Percentiles rank a stretch among this genome's conserved stretches.
Evolutionary conservation across 2,888 invertebrate genomes (phyloP).

Genomic region (Atrina japonica): DNA sequence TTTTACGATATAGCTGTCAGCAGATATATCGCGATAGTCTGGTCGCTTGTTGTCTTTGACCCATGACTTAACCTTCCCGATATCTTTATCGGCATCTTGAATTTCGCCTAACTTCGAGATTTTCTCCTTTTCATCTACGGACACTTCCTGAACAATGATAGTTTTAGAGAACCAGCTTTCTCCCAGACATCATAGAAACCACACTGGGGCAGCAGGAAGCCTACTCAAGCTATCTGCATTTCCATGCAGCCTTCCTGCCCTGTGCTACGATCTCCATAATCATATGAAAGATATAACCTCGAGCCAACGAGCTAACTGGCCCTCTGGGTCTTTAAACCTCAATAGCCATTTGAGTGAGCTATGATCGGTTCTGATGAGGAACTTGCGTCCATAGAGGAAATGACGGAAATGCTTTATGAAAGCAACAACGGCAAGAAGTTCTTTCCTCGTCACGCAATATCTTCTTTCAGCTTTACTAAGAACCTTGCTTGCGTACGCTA

Average conservation of each 20-base stretch:
- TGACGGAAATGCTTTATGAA: constrained; percentile 52
- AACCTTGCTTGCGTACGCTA: too few relatives aligned
- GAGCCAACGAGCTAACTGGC: constrained; percentile 46
- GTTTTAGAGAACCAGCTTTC: background rate
- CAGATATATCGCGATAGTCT: background rate
- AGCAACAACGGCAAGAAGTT: constrained; percentile 50
- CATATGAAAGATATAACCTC: constrained; percentile 50
- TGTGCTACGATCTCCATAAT: constrained; percentile 27
- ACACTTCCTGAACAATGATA: background rate
- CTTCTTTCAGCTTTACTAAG: too few relatives aligned
- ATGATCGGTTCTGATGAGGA: constrained; percentile 56
- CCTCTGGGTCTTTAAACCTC: constrained; percentile 50
- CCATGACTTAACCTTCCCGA: constrained; percentile 5
- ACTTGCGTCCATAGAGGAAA: constrained; percentile 51
- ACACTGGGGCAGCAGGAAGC: constrained; percentile 30
- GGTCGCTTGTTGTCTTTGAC: background rate
- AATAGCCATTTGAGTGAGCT: constrained; percentile 48
- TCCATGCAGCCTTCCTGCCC: constrained; percentile 32
- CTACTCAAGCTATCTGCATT: constrained; percentile 34
- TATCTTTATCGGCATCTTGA: constrained; percentile 16
- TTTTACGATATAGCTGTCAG: constrained; percentile 12
- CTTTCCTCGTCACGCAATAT: too few relatives aligned
- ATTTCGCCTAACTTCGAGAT: background rate
- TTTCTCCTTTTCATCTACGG: background rate
- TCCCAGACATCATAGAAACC: constrained; percentile 25